Base-by-base conservation (phyloP, 1,140 invertebrate genomes). In the Paraescarpia echinospica region DNA sequence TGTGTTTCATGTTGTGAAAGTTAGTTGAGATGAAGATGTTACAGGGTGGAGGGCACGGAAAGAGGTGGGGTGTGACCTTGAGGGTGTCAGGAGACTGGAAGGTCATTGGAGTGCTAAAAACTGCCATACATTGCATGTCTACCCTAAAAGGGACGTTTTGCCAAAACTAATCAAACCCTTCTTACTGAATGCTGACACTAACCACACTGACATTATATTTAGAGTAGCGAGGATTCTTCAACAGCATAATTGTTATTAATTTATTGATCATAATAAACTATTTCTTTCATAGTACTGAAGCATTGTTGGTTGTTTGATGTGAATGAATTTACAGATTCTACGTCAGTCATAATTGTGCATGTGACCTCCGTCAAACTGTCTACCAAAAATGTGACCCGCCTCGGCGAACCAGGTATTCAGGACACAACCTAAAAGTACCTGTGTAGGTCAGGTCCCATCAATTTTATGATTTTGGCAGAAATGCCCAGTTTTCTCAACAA, bases 161-260 rank as follows among this genome's bases (percentile, higher is more conserved):
- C 4, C 59, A 18, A 77, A 18, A 77, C 59, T 77, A 77, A 77
- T 18, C 59, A 77, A 77, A 31, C 59, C 27, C 59, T 77, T 77
- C 59, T 14, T 77, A 18, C 59, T 27, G 27, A 77, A 77, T 77
- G 59, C 59, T 27, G 27, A 77, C 9, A 77, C 59, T 77, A 77
- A 77, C 59, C 59, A 77, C 59, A 27, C 59, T 77, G 22, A 77
- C 59, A 77, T 77, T 77, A 18, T 77, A 77, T 77, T 77, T 14
- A 77, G 8, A 77, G 59, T 77, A 77, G 59, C 22, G 27, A 77
- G 59, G 59, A 77, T 77, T 77, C 8, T 77, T 77, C 59, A 77
- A 77, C 59, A 27, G 59, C 59, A 77, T 77, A 77, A 77, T 77
- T 77, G 59, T 77, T 77, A 77, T 77, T 77, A 77, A 77, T 77